Conservation (phyloP, 37 sponge, comb jelly and placozoan species). For the Lycopodina hypogea region DNA sequence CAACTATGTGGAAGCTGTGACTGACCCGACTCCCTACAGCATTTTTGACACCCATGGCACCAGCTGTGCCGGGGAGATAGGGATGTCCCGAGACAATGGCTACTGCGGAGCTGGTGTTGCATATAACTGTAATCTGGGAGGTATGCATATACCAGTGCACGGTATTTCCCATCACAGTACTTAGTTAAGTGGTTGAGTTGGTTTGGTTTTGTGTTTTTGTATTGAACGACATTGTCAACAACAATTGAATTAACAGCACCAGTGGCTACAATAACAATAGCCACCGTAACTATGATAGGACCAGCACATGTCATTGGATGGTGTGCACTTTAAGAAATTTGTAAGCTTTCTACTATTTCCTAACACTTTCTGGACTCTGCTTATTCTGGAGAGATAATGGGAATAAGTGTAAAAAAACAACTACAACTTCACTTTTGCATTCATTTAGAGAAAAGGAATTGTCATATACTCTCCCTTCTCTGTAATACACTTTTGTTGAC, state of each 20-base stretch:
- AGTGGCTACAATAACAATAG: too few species aligned
- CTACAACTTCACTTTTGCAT: too few species aligned
- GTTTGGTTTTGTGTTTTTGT: neutral
- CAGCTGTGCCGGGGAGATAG: constrained; percentile 92
- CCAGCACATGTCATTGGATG: too few species aligned
- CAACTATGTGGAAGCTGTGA: constrained; percentile 67
- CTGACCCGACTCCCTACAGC: constrained; percentile 76
- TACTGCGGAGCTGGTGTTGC: constrained; percentile 93
- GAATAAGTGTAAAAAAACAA: too few species aligned
- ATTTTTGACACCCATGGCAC: constrained; percentile 91
- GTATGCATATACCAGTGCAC: constrained; percentile 38
- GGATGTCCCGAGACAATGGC: constrained; percentile 72
- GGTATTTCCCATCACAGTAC: neutral
- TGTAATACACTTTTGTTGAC: neutral
- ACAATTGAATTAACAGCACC: too few species aligned
- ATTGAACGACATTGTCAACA: neutral
- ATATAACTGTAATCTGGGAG: constrained; percentile 80
- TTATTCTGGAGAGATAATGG: too few species aligned
- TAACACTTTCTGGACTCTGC: too few species aligned
- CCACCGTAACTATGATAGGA: too few species aligned
- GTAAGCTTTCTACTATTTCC: too few species aligned
- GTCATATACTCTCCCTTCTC: too few species aligned
- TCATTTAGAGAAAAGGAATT: too few species aligned
- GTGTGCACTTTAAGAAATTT: too few species aligned
- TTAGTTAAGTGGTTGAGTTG: neutral